Evolutionary conservation across 2,113 vertebrate genomes (phyloP), one percentile per base, ranked within the genome.

Genomic region (Spizaetus ornatus): DNA sequence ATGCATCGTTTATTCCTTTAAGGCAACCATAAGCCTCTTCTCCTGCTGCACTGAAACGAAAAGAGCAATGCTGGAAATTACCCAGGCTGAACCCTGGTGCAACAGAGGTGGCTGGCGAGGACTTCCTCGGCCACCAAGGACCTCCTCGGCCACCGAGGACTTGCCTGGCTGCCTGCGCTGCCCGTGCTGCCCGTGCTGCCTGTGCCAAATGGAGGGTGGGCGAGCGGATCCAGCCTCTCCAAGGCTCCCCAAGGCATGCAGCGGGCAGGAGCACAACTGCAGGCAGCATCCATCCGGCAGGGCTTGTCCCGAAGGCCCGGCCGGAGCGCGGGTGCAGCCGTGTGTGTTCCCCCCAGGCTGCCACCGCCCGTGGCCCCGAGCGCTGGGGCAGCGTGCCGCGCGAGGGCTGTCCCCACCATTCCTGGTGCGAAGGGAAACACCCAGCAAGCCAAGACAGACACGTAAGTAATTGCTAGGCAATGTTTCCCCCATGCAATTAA

Each of bases 1-100:
- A 97, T 94, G 95, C 79, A 61, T 71, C 58, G 48, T 58, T 94
- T 94, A 63, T 96, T 97, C 95, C 83, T 98, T 93, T 93, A 79
- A 95, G 90, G 85, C 59, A 17, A 74, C 71, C 13, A n/a, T 20
- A 76, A 97, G 87, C 83, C 83, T 48, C 67, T n/a, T 82, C 90
- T 88, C 67, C 65, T 38, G 59, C 88, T 40, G 93, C 82, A 67
- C 76, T 42, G 76, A 32, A 77, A 71, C 36, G 63, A 77, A 82
- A 80, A 95, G 95, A 94, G 84, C 89, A 80, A 2, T 6, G 66
- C 87, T 96, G 90, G 85, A 80, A 83, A 69, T 73, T 62, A 71
- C 85, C 84, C 82, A 62, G 77, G 53, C 74, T 66, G 73, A 88
- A 70, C 62, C 78, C 31, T 3, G 2, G 40, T 15, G 73, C 2